Conservation (phyloP, 2,888 invertebrate species). For the Melangyna quadrimaculata region DNA sequence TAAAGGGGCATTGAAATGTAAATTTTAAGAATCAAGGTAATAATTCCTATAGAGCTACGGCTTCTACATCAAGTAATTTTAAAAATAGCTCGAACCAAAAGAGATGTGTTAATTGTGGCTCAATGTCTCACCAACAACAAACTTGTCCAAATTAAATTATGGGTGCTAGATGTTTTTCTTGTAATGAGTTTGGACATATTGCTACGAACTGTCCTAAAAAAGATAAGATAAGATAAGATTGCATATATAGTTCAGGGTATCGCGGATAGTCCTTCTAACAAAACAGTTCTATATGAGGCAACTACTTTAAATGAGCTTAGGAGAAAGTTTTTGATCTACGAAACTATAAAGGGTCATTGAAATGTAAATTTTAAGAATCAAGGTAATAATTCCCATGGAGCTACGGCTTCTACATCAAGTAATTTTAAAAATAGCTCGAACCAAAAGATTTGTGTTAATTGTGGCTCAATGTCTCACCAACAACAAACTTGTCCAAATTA, state of each 20-base stretch:
- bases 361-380: not conserved
- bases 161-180: constrained; percentile 39
- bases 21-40: not conserved
- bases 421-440: not conserved
- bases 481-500: constrained; percentile 23
- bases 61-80: not conserved
- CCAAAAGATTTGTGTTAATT: constrained; percentile 33
- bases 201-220: constrained; percentile 21
- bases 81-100: not conserved
- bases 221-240: too few relatives aligned
- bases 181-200: constrained; percentile 46
- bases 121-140: constrained; percentile 28
- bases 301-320: constrained; percentile 21
- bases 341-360: constrained; percentile 16
- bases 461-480: constrained; percentile 42
- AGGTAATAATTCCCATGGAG: not conserved
- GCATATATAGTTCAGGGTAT: constrained; percentile 45
- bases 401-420: not conserved
- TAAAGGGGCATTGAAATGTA: not conserved
- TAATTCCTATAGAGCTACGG: not conserved
- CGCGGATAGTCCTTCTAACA: constrained; percentile 30
- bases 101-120: constrained; percentile 39
- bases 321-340: constrained; percentile 13
- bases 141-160: constrained; percentile 32
- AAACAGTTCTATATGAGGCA: constrained; percentile 32